phyloP scores from a whole-genome alignment of 2,797 vertebrate genomes.

The Hemitrygon akajei region DNA sequence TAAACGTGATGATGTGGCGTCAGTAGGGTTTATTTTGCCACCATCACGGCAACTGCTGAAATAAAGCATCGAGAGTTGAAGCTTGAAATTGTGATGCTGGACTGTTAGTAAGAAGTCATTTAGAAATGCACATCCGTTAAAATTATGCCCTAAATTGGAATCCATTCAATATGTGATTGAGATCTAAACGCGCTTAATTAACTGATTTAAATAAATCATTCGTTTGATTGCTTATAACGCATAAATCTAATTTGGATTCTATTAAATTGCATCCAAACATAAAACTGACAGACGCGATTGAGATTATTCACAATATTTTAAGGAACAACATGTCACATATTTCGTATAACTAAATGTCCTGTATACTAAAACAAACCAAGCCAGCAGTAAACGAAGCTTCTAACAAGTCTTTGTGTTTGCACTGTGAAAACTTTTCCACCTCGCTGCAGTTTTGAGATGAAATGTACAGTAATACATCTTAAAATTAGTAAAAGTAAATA shows the following conservation, averaged over 20 bases:
- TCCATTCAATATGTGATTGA: not conserved
- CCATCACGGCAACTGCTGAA: not conserved
- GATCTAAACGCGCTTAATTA: not conserved
- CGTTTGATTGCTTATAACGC: not conserved
- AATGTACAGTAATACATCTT: not conserved
- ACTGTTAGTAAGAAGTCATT: not conserved
- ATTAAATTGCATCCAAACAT: not conserved
- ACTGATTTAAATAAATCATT: not conserved
- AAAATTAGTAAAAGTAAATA: not conserved
- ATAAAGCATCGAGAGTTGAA: not conserved
- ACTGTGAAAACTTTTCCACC: not conserved
- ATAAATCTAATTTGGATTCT: too few species aligned
- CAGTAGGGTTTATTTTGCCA: not conserved
- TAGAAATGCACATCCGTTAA: not conserved
- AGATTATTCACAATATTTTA: constrained; percentile 3
- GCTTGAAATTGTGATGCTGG: not conserved
- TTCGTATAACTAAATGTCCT: not conserved
- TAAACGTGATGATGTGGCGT: not conserved
- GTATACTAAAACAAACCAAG: not conserved
- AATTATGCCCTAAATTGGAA: not conserved
- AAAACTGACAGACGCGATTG: not conserved
- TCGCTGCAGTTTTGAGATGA: not conserved
- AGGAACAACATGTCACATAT: not conserved
- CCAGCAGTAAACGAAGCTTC: not conserved
- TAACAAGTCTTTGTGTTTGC: not conserved